Evolutionary conservation across 2,113 vertebrate genomes (phyloP).

Genomic region (Bombycilla garrulus): DNA sequence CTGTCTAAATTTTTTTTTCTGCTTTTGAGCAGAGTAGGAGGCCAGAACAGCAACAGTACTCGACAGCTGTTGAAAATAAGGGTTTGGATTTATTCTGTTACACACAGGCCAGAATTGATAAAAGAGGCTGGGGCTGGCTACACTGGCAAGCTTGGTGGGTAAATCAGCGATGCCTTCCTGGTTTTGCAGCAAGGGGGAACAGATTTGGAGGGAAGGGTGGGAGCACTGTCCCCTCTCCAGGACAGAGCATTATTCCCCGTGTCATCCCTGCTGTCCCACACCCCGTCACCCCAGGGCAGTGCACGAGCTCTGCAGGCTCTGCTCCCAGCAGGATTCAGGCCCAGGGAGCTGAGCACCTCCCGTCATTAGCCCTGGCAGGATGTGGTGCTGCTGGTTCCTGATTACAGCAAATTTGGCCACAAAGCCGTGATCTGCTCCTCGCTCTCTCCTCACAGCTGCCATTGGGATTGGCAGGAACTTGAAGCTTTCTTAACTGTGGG

Average conservation of each 20-base stretch:
- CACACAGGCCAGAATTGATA: neutral
- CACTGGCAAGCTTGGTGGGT: neutral
- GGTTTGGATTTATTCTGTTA: neutral
- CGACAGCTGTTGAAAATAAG: neutral
- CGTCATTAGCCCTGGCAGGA: neutral
- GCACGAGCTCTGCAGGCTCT: neutral
- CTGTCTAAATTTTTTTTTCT: conserved; percentile 28
- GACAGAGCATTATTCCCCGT: accelerated
- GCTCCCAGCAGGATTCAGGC: neutral
- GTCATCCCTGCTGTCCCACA: neutral
- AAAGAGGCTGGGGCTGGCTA: neutral
- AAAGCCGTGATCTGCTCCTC: neutral
- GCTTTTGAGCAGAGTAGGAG: neutral
- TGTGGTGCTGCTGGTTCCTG: neutral
- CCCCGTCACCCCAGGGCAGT: neutral
- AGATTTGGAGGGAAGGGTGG: neutral
- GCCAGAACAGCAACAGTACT: neutral
- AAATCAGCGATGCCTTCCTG: neutral
- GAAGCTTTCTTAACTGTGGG: conserved; percentile 16
- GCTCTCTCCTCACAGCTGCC: neutral
- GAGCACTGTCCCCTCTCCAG: neutral
- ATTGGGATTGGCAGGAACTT: conserved; percentile 35
- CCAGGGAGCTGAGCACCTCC: neutral
- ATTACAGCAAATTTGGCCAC: neutral
- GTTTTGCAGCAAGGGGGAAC: neutral